Evolutionary conservation across 1,140 invertebrate genomes (phyloP).

Genomic region (Drosophila lowei): DNA sequence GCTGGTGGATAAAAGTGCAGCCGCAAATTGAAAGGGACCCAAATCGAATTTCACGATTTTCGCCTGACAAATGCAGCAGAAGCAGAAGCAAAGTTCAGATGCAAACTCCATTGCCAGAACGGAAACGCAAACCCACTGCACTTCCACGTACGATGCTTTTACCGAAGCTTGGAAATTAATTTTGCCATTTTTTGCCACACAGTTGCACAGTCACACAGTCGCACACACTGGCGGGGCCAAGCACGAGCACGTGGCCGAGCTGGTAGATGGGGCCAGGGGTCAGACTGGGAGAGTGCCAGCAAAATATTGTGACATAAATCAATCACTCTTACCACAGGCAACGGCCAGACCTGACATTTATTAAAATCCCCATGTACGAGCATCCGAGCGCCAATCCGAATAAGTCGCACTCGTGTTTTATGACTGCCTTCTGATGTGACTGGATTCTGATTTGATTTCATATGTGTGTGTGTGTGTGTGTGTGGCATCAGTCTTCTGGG

Average conservation of each 20-base stretch:
- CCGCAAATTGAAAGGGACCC: conserved; percentile 34
- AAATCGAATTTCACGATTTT: conserved; percentile 28
- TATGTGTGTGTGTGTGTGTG: too few species aligned
- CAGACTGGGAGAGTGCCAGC: conserved; percentile 20
- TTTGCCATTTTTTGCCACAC: conserved; percentile 13
- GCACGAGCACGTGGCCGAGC: conserved; percentile 1
- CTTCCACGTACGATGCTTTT: background rate
- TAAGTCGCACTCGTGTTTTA: conserved; percentile 13
- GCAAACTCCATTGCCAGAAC: background rate
- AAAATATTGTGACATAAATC: conserved; percentile 64
- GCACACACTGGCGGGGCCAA: background rate
- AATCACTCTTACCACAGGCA: conserved; percentile 43
- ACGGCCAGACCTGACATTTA: conserved; percentile 50
- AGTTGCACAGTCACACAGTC: too few species aligned
- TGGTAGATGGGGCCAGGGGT: background rate
- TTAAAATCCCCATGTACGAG: conserved; percentile 41
- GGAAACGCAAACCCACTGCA: background rate
- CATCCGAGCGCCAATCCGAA: conserved; percentile 17
- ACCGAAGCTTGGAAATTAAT: conserved; percentile 30
- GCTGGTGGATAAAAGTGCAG: background rate
- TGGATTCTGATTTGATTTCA: too few species aligned
- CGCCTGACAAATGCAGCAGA: conserved; percentile 30
- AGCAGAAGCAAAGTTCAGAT: background rate
- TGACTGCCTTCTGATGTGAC: background rate
- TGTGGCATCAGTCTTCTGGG: too few species aligned